These are phyloP conservation scores for Scolopax mira DNA, from an alignment of 2,113 vertebrate genomes.

Conservation along the genomic window DNA sequence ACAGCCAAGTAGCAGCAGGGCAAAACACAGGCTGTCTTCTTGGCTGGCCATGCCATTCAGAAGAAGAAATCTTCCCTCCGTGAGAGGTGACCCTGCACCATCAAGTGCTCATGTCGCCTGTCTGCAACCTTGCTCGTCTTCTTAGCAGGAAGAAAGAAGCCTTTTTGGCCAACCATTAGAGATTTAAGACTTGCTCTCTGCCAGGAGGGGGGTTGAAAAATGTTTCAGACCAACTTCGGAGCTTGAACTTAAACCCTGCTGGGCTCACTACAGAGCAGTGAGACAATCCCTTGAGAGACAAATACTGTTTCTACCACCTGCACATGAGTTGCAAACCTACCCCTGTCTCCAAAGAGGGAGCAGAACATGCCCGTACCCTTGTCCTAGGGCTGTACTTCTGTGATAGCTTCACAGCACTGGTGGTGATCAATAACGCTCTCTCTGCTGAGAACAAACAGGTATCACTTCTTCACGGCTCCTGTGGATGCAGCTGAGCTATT, in stretches of 20 bases:
- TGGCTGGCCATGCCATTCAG: not conserved
- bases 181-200: not conserved
- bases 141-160: not conserved
- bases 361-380: fast-evolving
- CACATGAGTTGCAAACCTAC: not conserved
- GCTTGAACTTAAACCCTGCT: not conserved
- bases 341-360: not conserved
- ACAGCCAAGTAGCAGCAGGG: not conserved
- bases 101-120: fast-evolving
- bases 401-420: not conserved
- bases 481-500: not conserved
- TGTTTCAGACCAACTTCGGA: not conserved
- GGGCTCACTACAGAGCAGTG: not conserved
- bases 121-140: not conserved
- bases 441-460: not conserved
- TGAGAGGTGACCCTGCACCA: not conserved
- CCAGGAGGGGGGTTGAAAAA: not conserved
- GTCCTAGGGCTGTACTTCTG: not conserved
- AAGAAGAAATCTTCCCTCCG: not conserved
- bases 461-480: not conserved
- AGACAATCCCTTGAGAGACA: not conserved
- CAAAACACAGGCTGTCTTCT: not conserved
- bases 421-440: not conserved
- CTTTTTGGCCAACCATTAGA: not conserved
- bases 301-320: fast-evolving